A percentile compares a stretch with the other conserved stretches of the same genome.
Conservation (phyloP, 2,888 invertebrate species). For the Eurytoma californica region DNA sequence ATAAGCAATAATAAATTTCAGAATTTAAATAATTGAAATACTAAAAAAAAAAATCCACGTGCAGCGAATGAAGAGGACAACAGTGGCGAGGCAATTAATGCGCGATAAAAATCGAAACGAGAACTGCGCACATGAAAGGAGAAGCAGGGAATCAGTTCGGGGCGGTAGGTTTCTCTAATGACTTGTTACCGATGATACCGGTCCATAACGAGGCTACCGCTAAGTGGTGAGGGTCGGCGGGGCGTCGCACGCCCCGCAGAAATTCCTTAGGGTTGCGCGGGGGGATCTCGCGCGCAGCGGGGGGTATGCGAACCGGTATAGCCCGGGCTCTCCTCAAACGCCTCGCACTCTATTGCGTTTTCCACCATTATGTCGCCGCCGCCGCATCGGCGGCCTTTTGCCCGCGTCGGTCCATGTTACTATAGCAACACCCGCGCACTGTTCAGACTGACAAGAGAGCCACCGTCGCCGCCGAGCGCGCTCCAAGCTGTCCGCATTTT, state of each 20-base stretch:
- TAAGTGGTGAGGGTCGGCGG: constrained; percentile 65
- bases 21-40: no score
- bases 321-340: constrained; percentile 44
- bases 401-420: constrained; percentile 65
- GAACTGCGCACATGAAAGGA: neutral
- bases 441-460: constrained; percentile 63
- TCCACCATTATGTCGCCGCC: constrained; percentile 62
- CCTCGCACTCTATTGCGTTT: constrained; percentile 61
- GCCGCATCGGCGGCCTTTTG: constrained; percentile 56
- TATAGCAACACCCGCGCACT: constrained; percentile 69
- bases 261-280: constrained; percentile 56
- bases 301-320: neutral
- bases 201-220: constrained; percentile 65
- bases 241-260: constrained; percentile 55
- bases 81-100: no score
- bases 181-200: constrained; percentile 67
- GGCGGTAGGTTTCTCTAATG: constrained; percentile 65
- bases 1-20: no score
- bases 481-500: constrained; percentile 23
- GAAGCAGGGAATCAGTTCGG: neutral
- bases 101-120: neutral
- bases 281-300: constrained; percentile 33
- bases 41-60: no score
- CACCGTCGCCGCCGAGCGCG: constrained; percentile 40
- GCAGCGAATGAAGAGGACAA: no score